Evolutionary conservation across 35 echinoderm and acorn worm genomes (phyloP), one percentile per base, ranked within the genome.

Genomic region (Holothuria glaberrima): DNA sequence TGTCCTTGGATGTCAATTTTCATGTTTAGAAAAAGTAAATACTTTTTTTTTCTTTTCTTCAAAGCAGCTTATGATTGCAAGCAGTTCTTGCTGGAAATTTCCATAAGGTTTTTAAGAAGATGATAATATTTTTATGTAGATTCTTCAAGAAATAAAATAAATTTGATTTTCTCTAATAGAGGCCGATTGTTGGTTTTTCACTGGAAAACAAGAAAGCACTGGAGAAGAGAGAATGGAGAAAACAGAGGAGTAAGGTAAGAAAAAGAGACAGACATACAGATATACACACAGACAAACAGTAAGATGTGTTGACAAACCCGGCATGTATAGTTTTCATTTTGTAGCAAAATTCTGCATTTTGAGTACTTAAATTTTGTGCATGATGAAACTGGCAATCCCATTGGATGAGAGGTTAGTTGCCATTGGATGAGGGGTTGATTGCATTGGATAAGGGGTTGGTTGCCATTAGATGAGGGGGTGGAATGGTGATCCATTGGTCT

Each of bases 151-250:
- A 12, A 5, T 54, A 54, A 54, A 54, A 14, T 54, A 54, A 54
- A 54, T 54, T 12, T 73, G 16, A 31, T 33, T 21, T 33, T 1
- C 50, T 48, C 50, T 5, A 48, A 26, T 79, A 98, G 95, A 86
- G 95, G 48, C 95, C 90, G 2, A 94, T 98, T 34, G 95, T 98
- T 73, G 92, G 92, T 71, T 94, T 98, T 88, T 98, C 92, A 52
- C 82, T 98, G 44, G 92, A 98, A 80, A 98, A 98, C 66, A 85
- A 85, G 46, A 85, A 30, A 24, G 95, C 92, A 16, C 72, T 98
- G 61, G 92, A 94, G 30, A 69, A 86, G 10, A 86, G 89, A 57
- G 31, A 92, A 72, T 89, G 76, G 69, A 86, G 92, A 33, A 62
- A 30, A 38, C 89, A 92, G 30, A 94, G 87, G 58, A 68, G 77